Evolutionary conservation across 2,797 vertebrate genomes (phyloP).

Genomic region (Parauchenoglanis punctatus): DNA sequence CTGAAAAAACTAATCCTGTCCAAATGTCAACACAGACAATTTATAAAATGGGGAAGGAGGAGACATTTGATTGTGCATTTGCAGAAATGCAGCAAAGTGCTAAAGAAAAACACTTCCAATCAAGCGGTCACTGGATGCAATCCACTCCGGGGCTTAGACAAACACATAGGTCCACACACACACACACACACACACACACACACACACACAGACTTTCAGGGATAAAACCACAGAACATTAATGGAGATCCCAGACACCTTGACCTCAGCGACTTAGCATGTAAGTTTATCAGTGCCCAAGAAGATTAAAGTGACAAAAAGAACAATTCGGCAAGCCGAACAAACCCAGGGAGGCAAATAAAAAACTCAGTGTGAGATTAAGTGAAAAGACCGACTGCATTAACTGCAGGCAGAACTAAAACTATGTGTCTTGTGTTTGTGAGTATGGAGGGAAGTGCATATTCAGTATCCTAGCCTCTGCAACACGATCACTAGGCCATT

Average conservation of each 20-base stretch:
- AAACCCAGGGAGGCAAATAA: neutral
- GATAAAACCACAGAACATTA: slow-evolving; percentile 1
- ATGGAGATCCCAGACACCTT: neutral
- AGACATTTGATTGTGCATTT: neutral
- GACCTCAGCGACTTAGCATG: neutral
- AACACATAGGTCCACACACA: neutral
- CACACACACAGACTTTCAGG: neutral
- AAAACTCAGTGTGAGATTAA: neutral
- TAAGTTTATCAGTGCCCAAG: neutral
- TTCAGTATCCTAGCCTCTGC: neutral
- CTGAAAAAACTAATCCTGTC: neutral
- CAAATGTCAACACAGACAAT: neutral
- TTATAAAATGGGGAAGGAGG: neutral
- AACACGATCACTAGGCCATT: slow-evolving; percentile 60
- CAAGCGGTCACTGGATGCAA: neutral
- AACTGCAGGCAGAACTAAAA: neutral
- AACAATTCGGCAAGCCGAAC: neutral
- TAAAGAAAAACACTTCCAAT: neutral
- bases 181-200: neutral
- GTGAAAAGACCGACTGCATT: neutral
- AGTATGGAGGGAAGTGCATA: neutral
- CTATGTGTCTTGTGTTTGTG: neutral
- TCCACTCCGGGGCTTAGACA: neutral
- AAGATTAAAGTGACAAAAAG: slow-evolving; percentile 14
- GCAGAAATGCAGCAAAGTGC: neutral